Evolutionary conservation across 2,888 invertebrate species (phyloP), one percentile per base, ranked within the genome.

Genomic region (Lasioglossum villosulum): DNA sequence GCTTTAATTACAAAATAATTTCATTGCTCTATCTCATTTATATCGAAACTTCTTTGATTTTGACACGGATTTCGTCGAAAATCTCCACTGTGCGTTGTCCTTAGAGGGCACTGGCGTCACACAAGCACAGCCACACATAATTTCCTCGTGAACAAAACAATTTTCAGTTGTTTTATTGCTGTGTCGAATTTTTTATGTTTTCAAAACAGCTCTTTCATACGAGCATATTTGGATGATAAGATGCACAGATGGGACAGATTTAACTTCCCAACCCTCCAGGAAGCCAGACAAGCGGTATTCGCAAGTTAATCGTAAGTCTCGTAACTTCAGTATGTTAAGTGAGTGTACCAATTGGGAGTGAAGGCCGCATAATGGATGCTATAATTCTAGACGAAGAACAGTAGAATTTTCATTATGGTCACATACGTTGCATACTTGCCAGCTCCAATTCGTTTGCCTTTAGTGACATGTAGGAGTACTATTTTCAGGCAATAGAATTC

Each of bases 401-500:
- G 39, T 63, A 45, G 8, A 74, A 70, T 39, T 37, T 66, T 52
- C 59, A 37, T 68, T 56, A 68, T 56, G 4, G 48, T 71, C 77
- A 16, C 42, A 70, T 27, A 45, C 56, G 23, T 37, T 59, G 8
- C 12, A 34, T n/a, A 56, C 23, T 27, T 66, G 68, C 30, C 16
- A 42, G 30, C 68, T 27, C 39, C 27, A 12, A 42, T 27, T 80
- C 42, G 23, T 39, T 30, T 19, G n/a, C 16, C 34, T 42, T 52
- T 39, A 72, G 27, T 16, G 30, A 0, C 56, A 19, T 19, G 16
- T 68, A 14, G 19, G n/a, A 16, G 23, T 39, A 6, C 14, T 27
- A 45, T 16, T 72, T 63, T n/a, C 63, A 39, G 19, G 71, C 30
- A 48, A 48, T 19, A 10, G 45, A 34, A 80, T 79, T 14, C 14